Evolutionary conservation across 2,797 vertebrate genomes (phyloP).

Genomic region (Sebastiscus albofasciatus): DNA sequence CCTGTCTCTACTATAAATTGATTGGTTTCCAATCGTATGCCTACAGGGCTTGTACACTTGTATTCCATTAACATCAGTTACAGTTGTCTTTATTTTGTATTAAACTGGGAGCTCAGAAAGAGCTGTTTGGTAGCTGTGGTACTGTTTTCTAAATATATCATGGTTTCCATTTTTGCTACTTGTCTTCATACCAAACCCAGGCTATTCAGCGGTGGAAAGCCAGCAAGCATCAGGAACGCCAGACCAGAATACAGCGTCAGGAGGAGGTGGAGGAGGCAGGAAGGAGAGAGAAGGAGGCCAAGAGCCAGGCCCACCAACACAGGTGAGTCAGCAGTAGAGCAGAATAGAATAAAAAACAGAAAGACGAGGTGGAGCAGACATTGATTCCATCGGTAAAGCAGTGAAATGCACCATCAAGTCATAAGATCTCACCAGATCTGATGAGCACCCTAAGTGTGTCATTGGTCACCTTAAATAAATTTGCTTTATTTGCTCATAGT

Average conservation of each 20-base stretch:
- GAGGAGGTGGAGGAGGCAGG: constrained; percentile 72
- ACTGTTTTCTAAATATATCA: not conserved
- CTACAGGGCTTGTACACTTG: not conserved
- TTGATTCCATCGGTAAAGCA: not conserved
- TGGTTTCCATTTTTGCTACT: not conserved
- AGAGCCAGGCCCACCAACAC: constrained; percentile 73
- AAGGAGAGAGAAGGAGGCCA: constrained; percentile 53
- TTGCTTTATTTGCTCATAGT: not conserved
- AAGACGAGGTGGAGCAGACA: not conserved
- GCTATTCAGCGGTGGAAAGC: constrained; percentile 90
- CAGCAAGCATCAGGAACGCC: constrained; percentile 79
- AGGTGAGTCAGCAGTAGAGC: constrained; percentile 56
- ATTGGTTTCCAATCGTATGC: not conserved
- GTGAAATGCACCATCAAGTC: not conserved
- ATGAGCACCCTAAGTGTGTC: not conserved
- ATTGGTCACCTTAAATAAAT: not conserved
- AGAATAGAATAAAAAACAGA: not conserved
- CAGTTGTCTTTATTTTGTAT: not conserved
- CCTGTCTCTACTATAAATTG: no score
- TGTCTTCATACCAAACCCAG: constrained; percentile 64
- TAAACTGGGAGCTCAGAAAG: not conserved
- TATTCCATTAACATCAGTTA: not conserved
- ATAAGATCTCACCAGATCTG: not conserved
- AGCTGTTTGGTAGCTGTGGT: not conserved
- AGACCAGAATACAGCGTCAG: constrained; percentile 79